Evolutionary conservation across 2,797 vertebrate genomes (phyloP).

Genomic region (Leptodactylus fallax): DNA sequence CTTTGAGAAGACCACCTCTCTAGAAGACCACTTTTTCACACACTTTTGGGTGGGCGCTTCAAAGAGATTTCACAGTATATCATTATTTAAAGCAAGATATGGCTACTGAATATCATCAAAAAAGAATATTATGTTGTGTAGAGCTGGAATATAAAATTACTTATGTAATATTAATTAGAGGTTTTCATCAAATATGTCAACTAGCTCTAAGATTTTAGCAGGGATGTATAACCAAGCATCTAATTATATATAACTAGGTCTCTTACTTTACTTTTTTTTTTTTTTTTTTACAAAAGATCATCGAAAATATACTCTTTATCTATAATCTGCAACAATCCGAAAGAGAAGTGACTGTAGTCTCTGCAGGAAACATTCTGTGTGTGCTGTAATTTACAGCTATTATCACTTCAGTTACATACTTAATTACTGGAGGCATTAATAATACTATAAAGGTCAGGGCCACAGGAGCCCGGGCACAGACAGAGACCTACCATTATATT

Average conservation of each 20-base stretch:
- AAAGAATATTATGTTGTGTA: neutral
- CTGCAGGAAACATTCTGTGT: neutral
- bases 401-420: neutral
- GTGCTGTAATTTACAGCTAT: neutral
- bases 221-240: neutral
- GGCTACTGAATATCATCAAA: no score
- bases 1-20: no score
- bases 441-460: neutral
- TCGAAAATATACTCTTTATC: neutral
- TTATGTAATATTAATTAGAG: neutral
- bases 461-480: neutral
- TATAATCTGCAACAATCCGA: neutral
- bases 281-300: neutral
- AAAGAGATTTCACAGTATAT: no score
- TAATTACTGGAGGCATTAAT: conserved; percentile 1
- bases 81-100: no score
- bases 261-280: neutral
- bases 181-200: neutral
- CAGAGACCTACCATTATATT: neutral
- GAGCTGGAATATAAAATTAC: neutral
- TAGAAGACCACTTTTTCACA: no score
- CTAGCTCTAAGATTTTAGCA: neutral
- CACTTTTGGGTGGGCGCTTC: no score
- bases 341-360: neutral
- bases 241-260: neutral